Conservation (phyloP, 2,888 invertebrate genomes). For the Bellardia bayeri region DNA sequence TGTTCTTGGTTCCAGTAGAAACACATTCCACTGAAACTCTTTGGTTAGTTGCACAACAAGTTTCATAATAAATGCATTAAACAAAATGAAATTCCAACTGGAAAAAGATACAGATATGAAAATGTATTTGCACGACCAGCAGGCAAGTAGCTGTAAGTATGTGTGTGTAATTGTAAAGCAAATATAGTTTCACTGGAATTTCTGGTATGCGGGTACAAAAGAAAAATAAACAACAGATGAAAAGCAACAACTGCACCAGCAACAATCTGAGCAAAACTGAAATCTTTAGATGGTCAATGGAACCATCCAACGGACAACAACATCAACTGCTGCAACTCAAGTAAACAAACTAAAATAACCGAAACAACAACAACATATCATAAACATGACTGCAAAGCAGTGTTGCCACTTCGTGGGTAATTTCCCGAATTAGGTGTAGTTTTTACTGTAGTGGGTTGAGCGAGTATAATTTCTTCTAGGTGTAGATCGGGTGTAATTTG, state of each 20-base stretch:
- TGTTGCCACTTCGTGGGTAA: no score
- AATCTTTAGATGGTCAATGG: constrained; percentile 64
- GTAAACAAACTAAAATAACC: constrained; percentile 29
- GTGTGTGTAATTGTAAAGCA: neutral
- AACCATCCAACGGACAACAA: constrained; percentile 47
- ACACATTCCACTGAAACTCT: neutral
- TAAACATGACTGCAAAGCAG: constrained; percentile 28
- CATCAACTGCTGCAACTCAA: constrained; percentile 28
- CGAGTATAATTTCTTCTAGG: no score
- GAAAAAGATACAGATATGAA: constrained; percentile 12
- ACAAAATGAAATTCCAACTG: constrained; percentile 38
- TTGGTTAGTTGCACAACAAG: no score
- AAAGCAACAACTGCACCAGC: neutral
- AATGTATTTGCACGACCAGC: neutral
- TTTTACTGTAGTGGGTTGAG: no score
- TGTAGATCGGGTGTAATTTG: no score
- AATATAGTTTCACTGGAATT: constrained; percentile 72
- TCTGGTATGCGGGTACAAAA: constrained; percentile 73
- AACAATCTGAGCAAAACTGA: constrained; percentile 29
- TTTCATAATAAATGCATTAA: constrained; percentile 1
- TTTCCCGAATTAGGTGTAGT: no score
- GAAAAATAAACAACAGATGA: constrained; percentile 13
- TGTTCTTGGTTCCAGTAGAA: neutral
- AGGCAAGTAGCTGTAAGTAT: neutral
- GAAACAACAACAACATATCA: constrained; percentile 29